Evolutionary conservation across 2,888 invertebrate genomes (phyloP).

Genomic region (Pseudococcus jackbeardsleyi): DNA sequence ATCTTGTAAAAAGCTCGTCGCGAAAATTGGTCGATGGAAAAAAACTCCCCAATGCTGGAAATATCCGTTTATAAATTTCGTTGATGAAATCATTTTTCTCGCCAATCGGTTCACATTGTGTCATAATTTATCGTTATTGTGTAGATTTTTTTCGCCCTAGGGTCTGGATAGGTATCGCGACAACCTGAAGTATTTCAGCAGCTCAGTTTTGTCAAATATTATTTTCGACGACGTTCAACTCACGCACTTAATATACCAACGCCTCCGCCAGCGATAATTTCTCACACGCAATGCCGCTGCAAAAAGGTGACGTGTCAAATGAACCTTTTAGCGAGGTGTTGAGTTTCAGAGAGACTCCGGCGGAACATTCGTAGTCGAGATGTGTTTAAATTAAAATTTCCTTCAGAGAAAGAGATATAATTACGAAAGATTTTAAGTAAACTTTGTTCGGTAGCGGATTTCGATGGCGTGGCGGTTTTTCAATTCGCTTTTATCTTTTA

Average conservation of each 20-base stretch:
- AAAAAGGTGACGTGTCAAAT: background rate
- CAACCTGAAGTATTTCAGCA: too few relatives aligned
- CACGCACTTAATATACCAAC: background rate
- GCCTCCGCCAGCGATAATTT: background rate
- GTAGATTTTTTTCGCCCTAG: background rate
- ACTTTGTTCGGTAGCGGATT: background rate
- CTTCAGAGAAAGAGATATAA: background rate
- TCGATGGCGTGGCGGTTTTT: background rate
- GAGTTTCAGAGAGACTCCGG: too few relatives aligned
- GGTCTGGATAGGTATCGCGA: background rate
- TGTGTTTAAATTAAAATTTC: background rate
- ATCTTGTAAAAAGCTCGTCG: background rate
- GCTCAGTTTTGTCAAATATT: constrained; percentile 10
- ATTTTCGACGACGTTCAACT: background rate
- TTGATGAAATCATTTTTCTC: background rate
- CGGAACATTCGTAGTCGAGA: background rate
- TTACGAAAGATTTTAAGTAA: background rate
- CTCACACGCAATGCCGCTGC: background rate
- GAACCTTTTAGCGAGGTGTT: background rate
- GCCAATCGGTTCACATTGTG: background rate
- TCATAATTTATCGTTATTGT: constrained; percentile 12
- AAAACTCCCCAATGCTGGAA: background rate
- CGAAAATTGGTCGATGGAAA: background rate
- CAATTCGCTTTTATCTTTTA: background rate
- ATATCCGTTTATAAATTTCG: background rate